phyloP scores from a whole-genome alignment of 2,888 invertebrate species.

The Phalera bucephala region DNA sequence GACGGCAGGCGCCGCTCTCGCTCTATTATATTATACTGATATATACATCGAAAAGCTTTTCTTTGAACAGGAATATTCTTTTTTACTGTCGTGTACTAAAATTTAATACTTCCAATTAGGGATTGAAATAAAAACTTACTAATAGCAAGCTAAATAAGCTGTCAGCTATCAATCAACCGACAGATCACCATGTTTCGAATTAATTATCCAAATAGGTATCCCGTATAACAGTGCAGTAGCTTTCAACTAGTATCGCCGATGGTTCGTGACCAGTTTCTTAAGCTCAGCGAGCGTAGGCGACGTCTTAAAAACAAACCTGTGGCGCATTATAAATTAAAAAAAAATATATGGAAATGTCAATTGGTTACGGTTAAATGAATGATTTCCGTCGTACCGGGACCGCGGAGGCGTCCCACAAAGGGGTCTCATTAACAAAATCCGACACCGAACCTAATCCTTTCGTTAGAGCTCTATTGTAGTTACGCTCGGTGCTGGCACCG shows the following conservation, averaged over 20 bases:
- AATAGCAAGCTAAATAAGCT: not conserved
- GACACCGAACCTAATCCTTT: constrained; percentile 76
- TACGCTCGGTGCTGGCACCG: constrained; percentile 23
- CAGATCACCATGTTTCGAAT: not conserved
- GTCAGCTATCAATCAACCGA: constrained; percentile 1
- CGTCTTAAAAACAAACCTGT: constrained; percentile 49
- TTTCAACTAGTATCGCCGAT: constrained; percentile 16
- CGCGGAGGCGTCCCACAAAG: constrained; percentile 62
- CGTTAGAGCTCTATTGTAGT: constrained; percentile 74
- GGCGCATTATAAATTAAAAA: constrained; percentile 46
- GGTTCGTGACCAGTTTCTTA: constrained; percentile 31
- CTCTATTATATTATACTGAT: constrained; percentile 28
- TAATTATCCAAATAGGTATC: constrained; percentile 14
- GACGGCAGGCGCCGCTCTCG: constrained; percentile 58
- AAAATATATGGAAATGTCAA: constrained; percentile 57
- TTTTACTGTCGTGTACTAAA: not conserved
- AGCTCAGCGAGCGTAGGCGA: constrained; percentile 42
- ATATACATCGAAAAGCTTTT: constrained; percentile 29
- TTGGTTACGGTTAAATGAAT: constrained; percentile 72
- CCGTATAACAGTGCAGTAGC: constrained; percentile 24
- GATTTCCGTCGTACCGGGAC: constrained; percentile 60
- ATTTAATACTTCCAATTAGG: not conserved
- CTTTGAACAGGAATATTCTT: constrained; percentile 24
- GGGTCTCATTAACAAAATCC: constrained; percentile 70
- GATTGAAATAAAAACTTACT: not conserved